Percentiles rank a stretch among this genome's conserved stretches.
Conservation (phyloP, 2,113 vertebrate genomes). For the Callospermophilus lateralis region DNA sequence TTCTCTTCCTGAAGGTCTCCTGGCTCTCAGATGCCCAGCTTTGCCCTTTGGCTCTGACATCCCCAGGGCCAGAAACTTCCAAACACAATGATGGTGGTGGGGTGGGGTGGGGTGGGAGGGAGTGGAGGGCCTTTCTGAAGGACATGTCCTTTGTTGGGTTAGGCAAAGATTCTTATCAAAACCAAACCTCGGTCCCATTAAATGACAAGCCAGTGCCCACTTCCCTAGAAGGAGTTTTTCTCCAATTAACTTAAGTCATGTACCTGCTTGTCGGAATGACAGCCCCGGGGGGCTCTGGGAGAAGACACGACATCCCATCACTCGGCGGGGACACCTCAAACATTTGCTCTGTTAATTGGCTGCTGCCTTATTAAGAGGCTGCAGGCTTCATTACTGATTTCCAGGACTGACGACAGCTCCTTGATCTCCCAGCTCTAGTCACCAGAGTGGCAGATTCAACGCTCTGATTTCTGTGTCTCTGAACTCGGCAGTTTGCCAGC, state of each 20-base stretch:
- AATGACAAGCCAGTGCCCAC: neutral
- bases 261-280: neutral
- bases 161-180: constrained; percentile 3
- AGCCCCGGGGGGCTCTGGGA: neutral
- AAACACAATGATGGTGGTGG: accelerated
- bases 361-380: neutral
- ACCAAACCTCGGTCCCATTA: neutral
- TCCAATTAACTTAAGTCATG: constrained; percentile 57
- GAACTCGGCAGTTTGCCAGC: neutral
- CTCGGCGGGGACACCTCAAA: neutral
- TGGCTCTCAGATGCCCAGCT: neutral
- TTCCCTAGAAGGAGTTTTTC: constrained; percentile 39
- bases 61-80: neutral
- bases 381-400: neutral
- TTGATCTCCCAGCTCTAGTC: neutral
- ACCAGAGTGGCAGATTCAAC: neutral
- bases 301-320: neutral
- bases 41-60: neutral
- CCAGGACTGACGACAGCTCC: neutral
- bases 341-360: constrained; percentile 69
- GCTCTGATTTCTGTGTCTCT: constrained; percentile 49
- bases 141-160: neutral
- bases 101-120: accelerated
- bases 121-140: neutral
- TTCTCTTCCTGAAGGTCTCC: neutral